phyloP scores from a whole-genome alignment of 2,888 invertebrate genomes.

The Nebria salina region DNA sequence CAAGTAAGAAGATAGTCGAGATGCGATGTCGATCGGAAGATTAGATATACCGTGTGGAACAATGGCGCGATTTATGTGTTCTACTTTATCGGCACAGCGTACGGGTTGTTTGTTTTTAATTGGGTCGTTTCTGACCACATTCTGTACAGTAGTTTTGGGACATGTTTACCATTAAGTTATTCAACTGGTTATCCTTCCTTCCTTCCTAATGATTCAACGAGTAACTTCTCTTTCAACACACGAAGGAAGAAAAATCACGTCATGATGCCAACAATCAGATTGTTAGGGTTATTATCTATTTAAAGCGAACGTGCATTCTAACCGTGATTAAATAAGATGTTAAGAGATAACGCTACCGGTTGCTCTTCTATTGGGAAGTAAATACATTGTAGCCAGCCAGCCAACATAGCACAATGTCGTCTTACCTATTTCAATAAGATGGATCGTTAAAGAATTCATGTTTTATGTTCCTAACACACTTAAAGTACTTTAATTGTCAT shows the following conservation, averaged over 20 bases:
- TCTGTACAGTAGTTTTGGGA: conserved; percentile 51
- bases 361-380: not conserved
- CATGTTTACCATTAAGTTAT: conserved; percentile 47
- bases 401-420: not conserved
- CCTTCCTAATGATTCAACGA: conserved; percentile 34
- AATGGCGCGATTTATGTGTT: conserved; percentile 62
- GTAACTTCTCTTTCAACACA: not conserved
- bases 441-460: not conserved
- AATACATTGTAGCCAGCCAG: not conserved
- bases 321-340: conserved; percentile 39
- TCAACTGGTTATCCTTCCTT: conserved; percentile 10
- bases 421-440: not conserved
- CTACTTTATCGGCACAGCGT: conserved; percentile 57
- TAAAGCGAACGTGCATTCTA: conserved; percentile 23
- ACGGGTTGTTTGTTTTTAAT: conserved; percentile 55
- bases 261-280: not conserved
- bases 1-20: conserved; percentile 33
- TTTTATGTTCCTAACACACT: conserved; percentile 33
- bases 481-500: conserved; percentile 15
- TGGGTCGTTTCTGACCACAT: conserved; percentile 55
- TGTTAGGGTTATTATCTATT: not conserved
- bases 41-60: conserved; percentile 59
- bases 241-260: not conserved
- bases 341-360: conserved; percentile 21
- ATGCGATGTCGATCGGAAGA: conserved; percentile 60